These are phyloP conservation scores for Drosophila obscura DNA, from an alignment of 1,140 invertebrate genomes.

Conservation along the genomic window DNA sequence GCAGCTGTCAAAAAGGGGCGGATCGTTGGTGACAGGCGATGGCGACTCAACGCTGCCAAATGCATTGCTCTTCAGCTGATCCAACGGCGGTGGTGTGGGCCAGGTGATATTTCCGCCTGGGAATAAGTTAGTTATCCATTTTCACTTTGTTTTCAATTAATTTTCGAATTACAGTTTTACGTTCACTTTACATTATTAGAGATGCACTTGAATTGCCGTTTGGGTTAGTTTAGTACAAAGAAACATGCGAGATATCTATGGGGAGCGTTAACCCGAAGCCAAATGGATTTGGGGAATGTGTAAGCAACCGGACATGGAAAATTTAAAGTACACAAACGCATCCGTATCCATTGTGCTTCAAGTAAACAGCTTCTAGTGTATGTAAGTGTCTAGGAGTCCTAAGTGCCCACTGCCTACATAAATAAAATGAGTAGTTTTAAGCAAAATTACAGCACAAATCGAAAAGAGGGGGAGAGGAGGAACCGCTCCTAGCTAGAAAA, in stretches of 20 bases:
- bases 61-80: slow-evolving; percentile 78
- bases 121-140: slow-evolving; percentile 14
- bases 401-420: slow-evolving; percentile 40
- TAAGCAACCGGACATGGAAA: too few relatives aligned
- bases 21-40: slow-evolving; percentile 80
- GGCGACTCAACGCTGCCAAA: slow-evolving; percentile 83
- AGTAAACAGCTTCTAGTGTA: slow-evolving; percentile 5
- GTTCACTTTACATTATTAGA: slow-evolving; percentile 50
- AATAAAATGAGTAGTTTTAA: slow-evolving; percentile 15
- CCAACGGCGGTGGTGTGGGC: slow-evolving; percentile 77
- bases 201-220: slow-evolving; percentile 42
- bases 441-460: slow-evolving; percentile 2
- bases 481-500: slow-evolving; percentile 17
- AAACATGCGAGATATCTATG: slow-evolving; percentile 63
- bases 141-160: neutral
- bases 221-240: slow-evolving; percentile 60
- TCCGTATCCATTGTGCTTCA: slow-evolving; percentile 4
- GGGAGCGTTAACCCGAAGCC: slow-evolving; percentile 9
- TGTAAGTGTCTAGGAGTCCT: slow-evolving; percentile 26
- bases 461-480: slow-evolving; percentile 37
- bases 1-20: slow-evolving; percentile 70
- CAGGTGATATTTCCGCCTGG: slow-evolving; percentile 79
- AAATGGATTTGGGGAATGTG: neutral
- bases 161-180: neutral
- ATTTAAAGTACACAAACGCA: neutral